phyloP scores from a whole-genome alignment of 2,113 vertebrate genomes.

The Fukomys damarensis region DNA sequence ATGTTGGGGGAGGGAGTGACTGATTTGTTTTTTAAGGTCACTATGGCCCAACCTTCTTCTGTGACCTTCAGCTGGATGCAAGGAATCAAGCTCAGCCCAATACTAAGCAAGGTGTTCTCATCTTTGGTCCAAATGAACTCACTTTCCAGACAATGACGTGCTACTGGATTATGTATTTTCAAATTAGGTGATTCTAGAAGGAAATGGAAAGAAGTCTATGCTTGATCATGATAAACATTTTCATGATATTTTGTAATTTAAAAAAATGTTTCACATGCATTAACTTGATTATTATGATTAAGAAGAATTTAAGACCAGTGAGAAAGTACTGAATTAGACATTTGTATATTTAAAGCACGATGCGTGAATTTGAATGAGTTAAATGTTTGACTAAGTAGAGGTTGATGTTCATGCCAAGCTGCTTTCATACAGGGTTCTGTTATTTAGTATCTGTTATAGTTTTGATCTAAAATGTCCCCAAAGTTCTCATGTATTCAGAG shows the following conservation, averaged over 20 bases:
- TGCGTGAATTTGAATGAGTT: slow-evolving; percentile 5
- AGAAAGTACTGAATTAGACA: background rate
- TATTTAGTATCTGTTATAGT: background rate
- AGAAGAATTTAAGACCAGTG: background rate
- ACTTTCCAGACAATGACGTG: background rate
- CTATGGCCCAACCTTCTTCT: background rate
- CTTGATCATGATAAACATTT: slow-evolving; percentile 29
- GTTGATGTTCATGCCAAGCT: background rate
- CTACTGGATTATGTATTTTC: background rate
- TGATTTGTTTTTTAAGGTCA: background rate
- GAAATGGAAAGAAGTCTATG: background rate
- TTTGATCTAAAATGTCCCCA: background rate
- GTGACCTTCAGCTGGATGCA: background rate
- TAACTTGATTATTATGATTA: slow-evolving; percentile 1
- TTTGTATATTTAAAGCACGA: slow-evolving; percentile 5
- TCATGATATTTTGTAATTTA: background rate
- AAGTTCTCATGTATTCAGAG: background rate
- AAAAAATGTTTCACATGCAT: background rate
- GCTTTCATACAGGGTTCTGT: slow-evolving; percentile 5
- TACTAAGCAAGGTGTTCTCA: background rate
- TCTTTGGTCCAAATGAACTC: slow-evolving; percentile 2
- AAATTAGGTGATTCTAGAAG: background rate
- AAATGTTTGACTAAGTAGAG: background rate
- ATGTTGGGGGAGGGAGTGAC: background rate
- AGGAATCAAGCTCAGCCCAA: background rate